Evolutionary conservation across 37 sponge, comb jelly and placozoan genomes (phyloP), one percentile per base, ranked within the genome.

Genomic region (Chondrilla cf. caribensis): DNA sequence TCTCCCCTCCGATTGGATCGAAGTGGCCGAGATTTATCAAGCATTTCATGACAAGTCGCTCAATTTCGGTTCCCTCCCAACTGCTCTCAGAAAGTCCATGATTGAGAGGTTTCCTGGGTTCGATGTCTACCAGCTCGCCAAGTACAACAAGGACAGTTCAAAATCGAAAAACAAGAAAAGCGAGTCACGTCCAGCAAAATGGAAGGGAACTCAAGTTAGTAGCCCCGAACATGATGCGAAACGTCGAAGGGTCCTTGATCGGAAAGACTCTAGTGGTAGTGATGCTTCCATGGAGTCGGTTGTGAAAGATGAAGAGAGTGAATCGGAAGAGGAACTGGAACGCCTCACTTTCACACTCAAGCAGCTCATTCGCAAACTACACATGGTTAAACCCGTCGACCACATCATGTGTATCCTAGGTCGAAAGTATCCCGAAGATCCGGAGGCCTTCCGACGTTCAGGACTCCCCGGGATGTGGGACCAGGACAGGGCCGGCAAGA

Each of bases 1-100:
- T 0, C 97, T 99, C 19, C 99, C 99, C 0, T 99, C 99, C 17
- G 99, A 99, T 81, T 99, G 99, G 99, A 96, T 99, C 39, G 99
- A 99, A 77, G 95, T 99, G 71, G 97, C 99, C 14, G 99, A 99
- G 62, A 79, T 99, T n/a, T 99, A 99, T 71, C 90, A 90, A 58
- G 78, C 93, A 11, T 83, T 99, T 31, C 93, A 94, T 21, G 99
- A 99, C 70, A 86, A 85, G 44, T 70, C 90, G 3, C 67, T 99
- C 54, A 94, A 91, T 40, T 94, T 90, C 81, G 95, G 93, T 8
- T 60, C 95, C 26, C 80, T 99, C 6, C 99, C 99, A 2, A 92
- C 90, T 24, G 92, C 93, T 26, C 89, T 99, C 2, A 79, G 99
- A 15, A 96, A 92, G 44, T 96, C 90, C 9, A 99, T 99, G 99